Evolutionary conservation across 2,888 invertebrate species (phyloP).

Genomic region (Melinaea menophilus): DNA sequence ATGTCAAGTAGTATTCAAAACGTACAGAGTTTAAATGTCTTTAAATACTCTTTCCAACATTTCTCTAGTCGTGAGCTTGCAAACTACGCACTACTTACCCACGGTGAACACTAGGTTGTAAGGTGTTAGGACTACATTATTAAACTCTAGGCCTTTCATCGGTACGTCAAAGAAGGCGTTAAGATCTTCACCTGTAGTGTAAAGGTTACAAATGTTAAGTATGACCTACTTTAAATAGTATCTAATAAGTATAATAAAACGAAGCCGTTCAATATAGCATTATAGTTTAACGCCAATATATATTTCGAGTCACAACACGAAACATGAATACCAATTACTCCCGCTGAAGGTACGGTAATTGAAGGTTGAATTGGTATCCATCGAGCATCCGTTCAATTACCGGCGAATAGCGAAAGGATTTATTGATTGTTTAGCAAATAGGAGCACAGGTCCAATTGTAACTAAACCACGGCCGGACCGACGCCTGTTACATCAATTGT

Average conservation of each 20-base stretch:
- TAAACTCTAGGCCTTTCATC: conserved; percentile 1
- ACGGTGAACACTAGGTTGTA: background rate
- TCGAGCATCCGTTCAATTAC: background rate
- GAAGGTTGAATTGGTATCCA: conserved; percentile 3
- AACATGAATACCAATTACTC: background rate
- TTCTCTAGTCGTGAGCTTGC: background rate
- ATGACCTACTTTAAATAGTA: background rate
- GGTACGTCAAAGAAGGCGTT: background rate
- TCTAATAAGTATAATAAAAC: background rate
- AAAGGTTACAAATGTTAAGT: background rate
- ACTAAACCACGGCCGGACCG: background rate
- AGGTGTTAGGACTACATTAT: background rate
- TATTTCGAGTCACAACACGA: background rate
- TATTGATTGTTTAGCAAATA: conserved; percentile 4
- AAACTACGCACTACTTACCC: background rate
- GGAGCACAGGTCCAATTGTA: background rate
- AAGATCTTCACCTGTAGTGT: background rate
- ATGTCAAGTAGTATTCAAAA: too few relatives aligned
- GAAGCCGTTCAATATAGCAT: background rate
- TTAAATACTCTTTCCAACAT: background rate
- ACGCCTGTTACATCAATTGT: too few relatives aligned
- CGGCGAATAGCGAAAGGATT: background rate
- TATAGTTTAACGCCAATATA: background rate
- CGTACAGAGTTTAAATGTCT: background rate
- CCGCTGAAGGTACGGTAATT: conserved; percentile 1